phyloP scores from a whole-genome alignment of 2,113 vertebrate genomes.

The Dromas ardeola region DNA sequence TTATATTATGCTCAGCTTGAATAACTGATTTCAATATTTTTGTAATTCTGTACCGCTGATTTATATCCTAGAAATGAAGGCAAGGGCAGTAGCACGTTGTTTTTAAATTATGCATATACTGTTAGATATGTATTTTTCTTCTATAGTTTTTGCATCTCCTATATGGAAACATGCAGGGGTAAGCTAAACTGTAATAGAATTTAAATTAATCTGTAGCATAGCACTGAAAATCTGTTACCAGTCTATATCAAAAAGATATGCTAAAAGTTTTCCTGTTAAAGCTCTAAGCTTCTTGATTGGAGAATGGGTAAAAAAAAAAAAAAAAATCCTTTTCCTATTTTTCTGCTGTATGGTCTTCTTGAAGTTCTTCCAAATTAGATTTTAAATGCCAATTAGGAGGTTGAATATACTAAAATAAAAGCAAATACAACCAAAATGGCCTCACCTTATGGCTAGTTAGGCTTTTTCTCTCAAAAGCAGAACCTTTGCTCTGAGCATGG shows the following conservation, averaged over 20 bases:
- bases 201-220: constrained; percentile 68
- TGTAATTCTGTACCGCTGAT: background rate
- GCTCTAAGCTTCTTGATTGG: constrained; percentile 78
- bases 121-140: background rate
- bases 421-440: constrained; percentile 96
- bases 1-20: background rate
- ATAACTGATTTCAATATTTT: background rate
- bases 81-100: background rate
- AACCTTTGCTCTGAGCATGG: constrained; percentile 98
- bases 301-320: constrained; percentile 33
- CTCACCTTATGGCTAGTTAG: constrained; percentile 99
- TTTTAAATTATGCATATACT: background rate
- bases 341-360: constrained; percentile 88
- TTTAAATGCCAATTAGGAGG: constrained; percentile 99
- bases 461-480: constrained; percentile 90
- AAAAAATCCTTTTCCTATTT: constrained; percentile 75
- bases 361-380: constrained; percentile 99
- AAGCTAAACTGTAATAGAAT: constrained; percentile 62
- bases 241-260: constrained; percentile 70
- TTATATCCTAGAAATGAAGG: background rate
- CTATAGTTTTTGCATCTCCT: background rate
- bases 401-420: constrained; percentile 99
- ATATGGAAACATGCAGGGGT: constrained; percentile 6
- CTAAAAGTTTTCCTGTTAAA: constrained; percentile 77
- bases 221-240: constrained; percentile 65